Percentiles rank a stretch among this genome's conserved stretches.
Evolutionary conservation across 2,888 invertebrate genomes (phyloP).

Genomic region (Trichopoda pennipes): DNA sequence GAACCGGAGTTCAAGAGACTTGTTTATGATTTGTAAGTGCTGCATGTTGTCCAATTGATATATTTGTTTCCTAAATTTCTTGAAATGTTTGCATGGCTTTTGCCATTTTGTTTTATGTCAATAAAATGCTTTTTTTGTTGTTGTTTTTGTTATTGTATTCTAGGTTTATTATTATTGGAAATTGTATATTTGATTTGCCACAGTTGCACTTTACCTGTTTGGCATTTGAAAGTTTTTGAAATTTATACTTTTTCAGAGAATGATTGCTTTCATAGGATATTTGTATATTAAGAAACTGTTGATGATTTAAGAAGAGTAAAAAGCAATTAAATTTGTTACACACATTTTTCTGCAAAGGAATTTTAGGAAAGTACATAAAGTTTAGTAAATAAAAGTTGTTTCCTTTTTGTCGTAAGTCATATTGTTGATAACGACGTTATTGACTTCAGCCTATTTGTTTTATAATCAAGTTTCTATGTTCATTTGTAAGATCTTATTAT

Average conservation of each 20-base stretch:
- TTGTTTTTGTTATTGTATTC: too few species aligned
- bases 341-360: too few species aligned
- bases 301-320: too few species aligned
- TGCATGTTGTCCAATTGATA: neutral
- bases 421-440: too few species aligned
- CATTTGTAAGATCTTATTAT: too few species aligned
- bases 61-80: neutral
- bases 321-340: too few species aligned
- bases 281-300: too few species aligned
- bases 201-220: neutral
- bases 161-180: neutral
- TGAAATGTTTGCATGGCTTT: neutral
- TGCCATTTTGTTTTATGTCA: neutral
- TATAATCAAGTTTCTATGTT: too few species aligned
- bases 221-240: conserved; percentile 1
- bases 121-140: neutral
- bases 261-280: neutral
- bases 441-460: too few species aligned
- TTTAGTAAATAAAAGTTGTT: too few species aligned
- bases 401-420: too few species aligned
- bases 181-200: neutral
- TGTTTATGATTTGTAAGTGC: neutral
- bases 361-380: too few species aligned
- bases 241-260: neutral
- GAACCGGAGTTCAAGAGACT: neutral